A percentile compares a stretch with the other conserved stretches of the same genome.
phyloP scores from a whole-genome alignment of 2,888 invertebrate genomes.

The Phaonia tiefii region DNA sequence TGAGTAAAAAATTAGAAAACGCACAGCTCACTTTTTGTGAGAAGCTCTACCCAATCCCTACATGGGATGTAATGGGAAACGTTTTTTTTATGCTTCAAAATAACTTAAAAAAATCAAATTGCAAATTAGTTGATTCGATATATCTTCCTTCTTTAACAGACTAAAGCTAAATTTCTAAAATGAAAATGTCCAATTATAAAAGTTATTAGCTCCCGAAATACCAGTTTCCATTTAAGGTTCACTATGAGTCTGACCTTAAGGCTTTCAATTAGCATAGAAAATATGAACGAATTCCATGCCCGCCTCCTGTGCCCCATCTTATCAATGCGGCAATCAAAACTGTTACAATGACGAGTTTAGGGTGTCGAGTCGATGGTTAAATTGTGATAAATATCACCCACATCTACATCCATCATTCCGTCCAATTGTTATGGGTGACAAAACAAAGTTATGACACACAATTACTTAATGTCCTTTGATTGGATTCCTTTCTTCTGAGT shows the following conservation, averaged over 20 bases:
- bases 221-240: background rate
- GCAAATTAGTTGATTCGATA: too few relatives aligned
- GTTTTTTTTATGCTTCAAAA: too few relatives aligned
- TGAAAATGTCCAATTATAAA: constrained; percentile 4
- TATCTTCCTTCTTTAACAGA: too few relatives aligned
- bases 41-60: too few relatives aligned
- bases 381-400: constrained; percentile 38
- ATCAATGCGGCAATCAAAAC: constrained; percentile 28
- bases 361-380: constrained; percentile 50
- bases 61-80: too few relatives aligned
- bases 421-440: background rate
- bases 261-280: constrained; percentile 49
- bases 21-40: too few relatives aligned
- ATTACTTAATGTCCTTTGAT: constrained; percentile 42
- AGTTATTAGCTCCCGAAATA: constrained; percentile 19
- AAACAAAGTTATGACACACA: constrained; percentile 25
- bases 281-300: background rate
- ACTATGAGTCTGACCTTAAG: constrained; percentile 26
- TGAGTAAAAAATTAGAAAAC: too few relatives aligned
- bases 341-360: constrained; percentile 26
- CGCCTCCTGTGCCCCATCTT: constrained; percentile 15
- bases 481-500: constrained; percentile 5
- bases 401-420: background rate
- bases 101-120: too few relatives aligned
- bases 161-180: too few relatives aligned